These are phyloP conservation scores for Selene dorsalis DNA, from an alignment of 2,797 vertebrate species.

Conservation along the genomic window DNA sequence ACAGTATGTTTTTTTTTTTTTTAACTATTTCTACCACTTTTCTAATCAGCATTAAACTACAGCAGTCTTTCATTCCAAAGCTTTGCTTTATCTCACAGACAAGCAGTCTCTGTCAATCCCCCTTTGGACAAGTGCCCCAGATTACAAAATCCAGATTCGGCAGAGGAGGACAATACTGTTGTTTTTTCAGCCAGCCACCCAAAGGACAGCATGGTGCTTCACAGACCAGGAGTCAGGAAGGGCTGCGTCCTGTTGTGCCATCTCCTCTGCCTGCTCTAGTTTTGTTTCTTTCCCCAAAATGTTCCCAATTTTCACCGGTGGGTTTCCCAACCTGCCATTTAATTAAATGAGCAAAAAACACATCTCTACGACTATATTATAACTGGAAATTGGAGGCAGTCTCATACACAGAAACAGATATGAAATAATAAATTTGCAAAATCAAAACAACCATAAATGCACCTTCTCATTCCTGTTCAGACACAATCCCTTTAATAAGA, in stretches of 20 bases:
- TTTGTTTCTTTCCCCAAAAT: constrained; percentile 7
- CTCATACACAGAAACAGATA: not conserved
- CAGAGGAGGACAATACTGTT: constrained; percentile 62
- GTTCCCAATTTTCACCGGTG: not conserved
- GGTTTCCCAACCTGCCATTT: constrained; percentile 1
- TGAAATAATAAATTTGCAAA: not conserved
- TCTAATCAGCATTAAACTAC: constrained; percentile 47
- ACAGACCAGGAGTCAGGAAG: constrained; percentile 28
- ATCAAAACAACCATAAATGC: not conserved
- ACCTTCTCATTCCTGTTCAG: not conserved
- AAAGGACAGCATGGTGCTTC: constrained; percentile 48
- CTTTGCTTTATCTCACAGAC: constrained; percentile 61
- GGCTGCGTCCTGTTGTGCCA: not conserved
- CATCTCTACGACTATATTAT: not conserved
- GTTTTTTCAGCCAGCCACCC: constrained; percentile 53
- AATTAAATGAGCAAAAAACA: not conserved
- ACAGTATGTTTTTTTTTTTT: not conserved
- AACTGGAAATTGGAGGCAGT: not conserved
- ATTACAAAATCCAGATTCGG: constrained; percentile 64
- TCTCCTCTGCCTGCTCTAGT: constrained; percentile 36
- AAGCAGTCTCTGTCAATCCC: constrained; percentile 41
- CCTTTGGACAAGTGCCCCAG: constrained; percentile 59
- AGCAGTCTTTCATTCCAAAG: constrained; percentile 34
- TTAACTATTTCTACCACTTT: constrained; percentile 29
- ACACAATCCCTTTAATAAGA: not conserved